Percentiles rank a stretch among this genome's conserved stretches.
These are phyloP conservation scores for Cyanoramphus novaezelandiae DNA, from an alignment of 2,113 vertebrate genomes.

Conservation along the genomic window DNA sequence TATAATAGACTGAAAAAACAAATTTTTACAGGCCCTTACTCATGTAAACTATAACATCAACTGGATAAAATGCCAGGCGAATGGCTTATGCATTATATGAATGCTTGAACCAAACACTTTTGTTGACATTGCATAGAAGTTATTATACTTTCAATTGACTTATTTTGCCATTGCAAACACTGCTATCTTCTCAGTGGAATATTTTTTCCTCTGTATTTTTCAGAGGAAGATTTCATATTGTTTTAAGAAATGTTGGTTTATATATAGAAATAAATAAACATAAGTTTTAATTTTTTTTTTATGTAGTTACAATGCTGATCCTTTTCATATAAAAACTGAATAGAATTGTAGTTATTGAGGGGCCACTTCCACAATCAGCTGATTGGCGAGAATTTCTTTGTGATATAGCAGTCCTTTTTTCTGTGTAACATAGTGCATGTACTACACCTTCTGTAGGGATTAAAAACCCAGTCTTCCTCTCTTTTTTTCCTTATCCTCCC, in stretches of 20 bases:
- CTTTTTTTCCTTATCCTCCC: not conserved
- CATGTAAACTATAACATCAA: conserved; percentile 30
- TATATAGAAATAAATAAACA: too few relatives aligned
- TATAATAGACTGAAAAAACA: conserved; percentile 28
- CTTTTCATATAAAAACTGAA: not conserved
- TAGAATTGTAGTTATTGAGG: not conserved
- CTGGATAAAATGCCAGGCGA: not conserved
- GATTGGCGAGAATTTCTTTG: not conserved
- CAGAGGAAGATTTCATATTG: not conserved
- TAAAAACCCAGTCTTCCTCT: not conserved
- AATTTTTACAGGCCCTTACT: conserved; percentile 17
- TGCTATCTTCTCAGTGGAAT: not conserved
- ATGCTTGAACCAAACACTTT: conserved; percentile 3
- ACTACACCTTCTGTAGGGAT: not conserved
- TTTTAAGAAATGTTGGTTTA: not conserved
- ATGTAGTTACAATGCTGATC: not conserved
- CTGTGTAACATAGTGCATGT: not conserved
- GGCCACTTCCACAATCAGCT: not conserved
- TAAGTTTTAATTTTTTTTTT: not conserved
- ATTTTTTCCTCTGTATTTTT: not conserved
- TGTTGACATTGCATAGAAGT: conserved; percentile 38
- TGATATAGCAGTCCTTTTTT: not conserved
- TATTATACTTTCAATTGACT: conserved; percentile 37
- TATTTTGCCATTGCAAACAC: conserved; percentile 38
- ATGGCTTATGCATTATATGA: conserved; percentile 51